Conservation (phyloP, 2,797 vertebrate genomes). For the Chelon auratus region DNA sequence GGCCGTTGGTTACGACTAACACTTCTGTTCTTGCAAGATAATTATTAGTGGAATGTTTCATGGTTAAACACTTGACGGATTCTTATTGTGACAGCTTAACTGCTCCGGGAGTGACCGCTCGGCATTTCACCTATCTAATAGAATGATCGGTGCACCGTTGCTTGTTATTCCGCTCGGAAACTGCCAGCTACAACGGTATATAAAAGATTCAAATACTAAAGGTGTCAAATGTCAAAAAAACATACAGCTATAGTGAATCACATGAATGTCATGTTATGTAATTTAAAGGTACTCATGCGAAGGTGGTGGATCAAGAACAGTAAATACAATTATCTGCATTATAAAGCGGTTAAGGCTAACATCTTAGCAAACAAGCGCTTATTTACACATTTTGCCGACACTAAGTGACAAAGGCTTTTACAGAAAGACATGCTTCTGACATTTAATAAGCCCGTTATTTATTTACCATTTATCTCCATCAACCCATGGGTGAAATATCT, state of each 20-base stretch:
- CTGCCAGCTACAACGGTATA: background rate
- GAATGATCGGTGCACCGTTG: background rate
- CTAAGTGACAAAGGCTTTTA: too few relatives aligned
- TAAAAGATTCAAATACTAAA: background rate
- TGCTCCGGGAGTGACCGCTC: background rate
- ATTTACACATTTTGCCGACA: background rate
- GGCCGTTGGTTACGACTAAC: constrained; percentile 20
- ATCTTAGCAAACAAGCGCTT: background rate
- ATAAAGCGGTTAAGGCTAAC: background rate
- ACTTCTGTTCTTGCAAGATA: constrained; percentile 33
- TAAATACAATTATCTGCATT: background rate
- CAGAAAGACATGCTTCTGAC: background rate
- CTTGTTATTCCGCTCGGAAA: too few relatives aligned
- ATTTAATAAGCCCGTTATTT: background rate
- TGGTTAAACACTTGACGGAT: background rate
- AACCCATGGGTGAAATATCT: background rate
- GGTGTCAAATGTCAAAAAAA: background rate
- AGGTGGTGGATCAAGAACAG: background rate
- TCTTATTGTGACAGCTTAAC: constrained; percentile 7
- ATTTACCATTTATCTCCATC: background rate
- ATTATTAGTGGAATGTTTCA: constrained; percentile 24
- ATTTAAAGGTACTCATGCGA: background rate
- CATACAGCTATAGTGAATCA: too few relatives aligned
- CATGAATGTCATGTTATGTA: background rate
- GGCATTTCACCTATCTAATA: background rate